Evolutionary conservation across 2,888 invertebrate species (phyloP), one percentile per base, ranked within the genome.

Genomic region (Drosophila seclusa): DNA sequence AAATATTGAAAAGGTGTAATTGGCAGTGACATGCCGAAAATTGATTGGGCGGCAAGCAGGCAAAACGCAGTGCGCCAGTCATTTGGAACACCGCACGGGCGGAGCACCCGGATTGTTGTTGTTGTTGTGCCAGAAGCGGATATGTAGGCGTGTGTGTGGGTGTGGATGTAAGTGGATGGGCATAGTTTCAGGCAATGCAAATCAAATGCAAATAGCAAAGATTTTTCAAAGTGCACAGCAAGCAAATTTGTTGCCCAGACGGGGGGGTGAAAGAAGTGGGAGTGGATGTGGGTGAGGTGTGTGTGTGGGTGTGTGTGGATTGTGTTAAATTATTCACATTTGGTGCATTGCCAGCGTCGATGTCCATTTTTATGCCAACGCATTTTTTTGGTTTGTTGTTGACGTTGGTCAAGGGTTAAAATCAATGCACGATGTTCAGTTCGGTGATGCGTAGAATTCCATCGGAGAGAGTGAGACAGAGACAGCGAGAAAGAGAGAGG

Each of bases 1-100:
- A 90, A 91, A 90, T 91, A 91, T 90, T 90, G 89, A 91, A 91
- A 90, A 88, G 87, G 90, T 90, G 90, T 91, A 90, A 91, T 91
- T 91, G 90, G 88, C 89, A 90, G 89, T 89, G 91, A 91, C 90
- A 90, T 88, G 79, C 89, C 87, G 91, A 85, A 88, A 87, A 91
- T 91, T 90, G 90, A 89, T 91, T 90, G 85, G 90, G 70, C 78
- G 84, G 77, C 67, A 75, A 34, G 49, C 34, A 48, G 67, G 45
- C 45, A 45, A 24, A 45, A 45, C 74, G 83, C 70, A 78, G 68
- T 76, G 76, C 80, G 69, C 52, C 82, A 80, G 82, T 78, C 78
- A 72, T 72, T 81, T 81, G 81, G 75, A 75, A 76, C 73, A 68
- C 70, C 78, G 48, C 68, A 77, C 57, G 73, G 78, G 40, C 59